Conservation (phyloP, 2,888 invertebrate species). For the Sisyra terminalis region DNA sequence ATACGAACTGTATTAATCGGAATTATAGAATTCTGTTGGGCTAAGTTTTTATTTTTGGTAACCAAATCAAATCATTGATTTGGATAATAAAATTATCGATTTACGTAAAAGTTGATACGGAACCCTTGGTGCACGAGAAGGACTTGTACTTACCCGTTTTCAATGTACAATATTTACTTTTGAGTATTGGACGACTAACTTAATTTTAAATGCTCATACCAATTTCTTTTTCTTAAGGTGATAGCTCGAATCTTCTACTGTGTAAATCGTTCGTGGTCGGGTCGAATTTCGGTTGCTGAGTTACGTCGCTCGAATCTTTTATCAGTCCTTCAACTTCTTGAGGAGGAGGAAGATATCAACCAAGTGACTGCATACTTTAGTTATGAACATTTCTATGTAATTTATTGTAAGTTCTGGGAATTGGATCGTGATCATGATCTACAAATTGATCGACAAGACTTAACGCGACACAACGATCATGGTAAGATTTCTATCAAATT, state of each 20-base stretch:
- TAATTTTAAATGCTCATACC: too few relatives aligned
- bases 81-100: too few relatives aligned
- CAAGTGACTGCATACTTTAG: constrained; percentile 82
- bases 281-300: constrained; percentile 76
- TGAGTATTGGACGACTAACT: too few relatives aligned
- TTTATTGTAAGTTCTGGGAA: constrained; percentile 99
- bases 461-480: constrained; percentile 90
- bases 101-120: too few relatives aligned
- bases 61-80: too few relatives aligned
- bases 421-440: constrained; percentile 96
- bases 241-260: constrained; percentile 96
- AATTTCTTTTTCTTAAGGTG: constrained; percentile 52
- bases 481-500: constrained; percentile 34
- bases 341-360: constrained; percentile 95
- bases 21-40: too few relatives aligned
- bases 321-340: constrained; percentile 62
- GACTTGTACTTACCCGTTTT: too few relatives aligned
- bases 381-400: constrained; percentile 99
- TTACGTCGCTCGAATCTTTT: constrained; percentile 82
- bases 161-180: too few relatives aligned
- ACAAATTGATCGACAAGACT: constrained; percentile 84
- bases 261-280: constrained; percentile 95
- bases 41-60: too few relatives aligned
- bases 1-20: too few relatives aligned
- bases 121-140: too few relatives aligned